Conservation (phyloP, 2,113 vertebrate species). For the Chrysemys picta region DNA sequence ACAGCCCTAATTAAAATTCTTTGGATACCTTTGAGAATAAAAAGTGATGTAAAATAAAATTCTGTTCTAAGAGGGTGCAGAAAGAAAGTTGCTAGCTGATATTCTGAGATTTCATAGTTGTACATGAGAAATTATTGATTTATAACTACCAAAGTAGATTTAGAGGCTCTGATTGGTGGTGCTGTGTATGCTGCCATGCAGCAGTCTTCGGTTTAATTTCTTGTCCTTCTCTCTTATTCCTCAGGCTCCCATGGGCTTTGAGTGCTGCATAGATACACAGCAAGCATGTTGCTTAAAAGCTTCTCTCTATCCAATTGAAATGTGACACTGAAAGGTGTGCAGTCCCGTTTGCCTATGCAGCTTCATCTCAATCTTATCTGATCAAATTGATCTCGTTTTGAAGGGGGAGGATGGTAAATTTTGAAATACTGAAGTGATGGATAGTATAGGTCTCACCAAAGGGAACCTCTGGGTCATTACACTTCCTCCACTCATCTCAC, state of each 20-base stretch:
- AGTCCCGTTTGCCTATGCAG: not conserved
- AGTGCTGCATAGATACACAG: not conserved
- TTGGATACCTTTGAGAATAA: not conserved
- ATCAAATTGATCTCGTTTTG: not conserved
- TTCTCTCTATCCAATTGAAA: not conserved
- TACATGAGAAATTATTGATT: not conserved
- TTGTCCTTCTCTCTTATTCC: not conserved
- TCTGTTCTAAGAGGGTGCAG: not conserved
- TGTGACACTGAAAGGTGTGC: not conserved
- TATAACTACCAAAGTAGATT: not conserved
- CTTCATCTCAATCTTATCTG: not conserved
- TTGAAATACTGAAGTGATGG: not conserved
- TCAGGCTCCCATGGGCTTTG: not conserved
- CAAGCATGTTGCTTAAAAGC: not conserved
- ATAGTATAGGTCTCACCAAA: not conserved
- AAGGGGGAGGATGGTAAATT: not conserved
- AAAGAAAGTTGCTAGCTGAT: not conserved
- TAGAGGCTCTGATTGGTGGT: not conserved
- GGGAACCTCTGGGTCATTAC: not conserved
- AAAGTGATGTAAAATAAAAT: not conserved
- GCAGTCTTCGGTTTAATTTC: not conserved
- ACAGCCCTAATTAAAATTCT: too few species aligned
- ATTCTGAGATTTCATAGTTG: not conserved
- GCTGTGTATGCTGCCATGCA: not conserved
- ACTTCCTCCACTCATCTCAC: not conserved